Conservation (phyloP, 2,888 invertebrate species). For the Mimas tiliae region DNA sequence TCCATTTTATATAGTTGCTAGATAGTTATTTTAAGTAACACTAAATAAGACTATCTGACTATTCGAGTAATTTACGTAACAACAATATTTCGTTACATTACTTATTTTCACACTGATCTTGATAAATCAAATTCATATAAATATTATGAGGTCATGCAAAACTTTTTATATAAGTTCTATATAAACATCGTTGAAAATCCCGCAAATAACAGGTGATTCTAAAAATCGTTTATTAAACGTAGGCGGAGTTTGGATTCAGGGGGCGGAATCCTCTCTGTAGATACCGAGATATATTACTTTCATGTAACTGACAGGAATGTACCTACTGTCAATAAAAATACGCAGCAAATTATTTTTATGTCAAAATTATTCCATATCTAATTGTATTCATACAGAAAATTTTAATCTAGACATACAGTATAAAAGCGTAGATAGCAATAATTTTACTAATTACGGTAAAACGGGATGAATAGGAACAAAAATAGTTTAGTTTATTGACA, state of each 20-base stretch:
- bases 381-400: background rate
- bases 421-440: too few relatives aligned
- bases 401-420: too few relatives aligned
- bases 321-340: slow-evolving; percentile 17
- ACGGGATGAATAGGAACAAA: too few relatives aligned
- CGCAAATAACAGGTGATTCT: slow-evolving; percentile 18
- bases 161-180: background rate
- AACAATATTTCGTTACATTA: background rate
- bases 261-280: slow-evolving; percentile 29
- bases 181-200: slow-evolving; percentile 3
- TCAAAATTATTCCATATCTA: background rate
- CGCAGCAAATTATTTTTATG: background rate
- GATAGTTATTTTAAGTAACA: background rate
- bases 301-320: slow-evolving; percentile 25
- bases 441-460: too few relatives aligned
- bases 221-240: slow-evolving; percentile 27
- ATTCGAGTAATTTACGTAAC: background rate
- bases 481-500: too few relatives aligned
- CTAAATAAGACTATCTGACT: background rate
- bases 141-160: background rate
- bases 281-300: slow-evolving; percentile 26
- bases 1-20: background rate
- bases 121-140: background rate
- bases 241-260: slow-evolving; percentile 26
- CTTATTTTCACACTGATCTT: background rate